Conservation (phyloP, 2,888 invertebrate genomes). For the Nesidiocoris tenuis region DNA sequence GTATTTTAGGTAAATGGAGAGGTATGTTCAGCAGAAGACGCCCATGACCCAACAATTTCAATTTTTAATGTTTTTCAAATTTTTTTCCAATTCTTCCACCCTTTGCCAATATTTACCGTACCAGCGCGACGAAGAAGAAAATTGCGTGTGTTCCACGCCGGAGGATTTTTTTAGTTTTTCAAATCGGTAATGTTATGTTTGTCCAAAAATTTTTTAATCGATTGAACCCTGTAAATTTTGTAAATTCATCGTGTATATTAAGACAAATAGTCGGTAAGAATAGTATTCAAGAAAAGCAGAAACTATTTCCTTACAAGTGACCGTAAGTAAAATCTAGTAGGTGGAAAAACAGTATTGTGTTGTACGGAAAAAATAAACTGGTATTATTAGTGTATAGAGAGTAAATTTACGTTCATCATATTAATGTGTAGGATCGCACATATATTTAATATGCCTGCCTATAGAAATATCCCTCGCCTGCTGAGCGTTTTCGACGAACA, state of each 20-base stretch:
- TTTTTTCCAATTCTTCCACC: too few species aligned
- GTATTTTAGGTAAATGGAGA: too few species aligned
- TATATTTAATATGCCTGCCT: slow-evolving; percentile 39
- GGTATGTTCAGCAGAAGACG: too few species aligned
- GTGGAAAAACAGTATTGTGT: slow-evolving; percentile 9
- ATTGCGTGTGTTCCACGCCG: background rate
- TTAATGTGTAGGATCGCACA: slow-evolving; percentile 47
- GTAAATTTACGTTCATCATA: slow-evolving; percentile 36
- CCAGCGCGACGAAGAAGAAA: background rate
- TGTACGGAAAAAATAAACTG: slow-evolving; percentile 30
- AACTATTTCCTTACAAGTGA: slow-evolving; percentile 36
- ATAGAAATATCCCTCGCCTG: background rate
- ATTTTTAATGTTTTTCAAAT: too few species aligned
- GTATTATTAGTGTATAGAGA: slow-evolving; percentile 48
- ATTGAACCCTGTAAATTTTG: slow-evolving; percentile 46
- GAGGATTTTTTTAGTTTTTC: slow-evolving; percentile 1
- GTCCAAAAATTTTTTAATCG: slow-evolving; percentile 36
- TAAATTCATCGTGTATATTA: slow-evolving; percentile 48
- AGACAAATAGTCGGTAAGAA: slow-evolving; percentile 44
- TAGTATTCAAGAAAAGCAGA: slow-evolving; percentile 14
- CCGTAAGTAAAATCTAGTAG: slow-evolving; percentile 44
- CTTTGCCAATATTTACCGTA: background rate
- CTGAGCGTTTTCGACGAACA: background rate
- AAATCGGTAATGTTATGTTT: slow-evolving; percentile 44
- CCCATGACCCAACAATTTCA: too few species aligned